Base-by-base conservation (phyloP, 2,888 invertebrate genomes). In the Tetranychus truncatus region DNA sequence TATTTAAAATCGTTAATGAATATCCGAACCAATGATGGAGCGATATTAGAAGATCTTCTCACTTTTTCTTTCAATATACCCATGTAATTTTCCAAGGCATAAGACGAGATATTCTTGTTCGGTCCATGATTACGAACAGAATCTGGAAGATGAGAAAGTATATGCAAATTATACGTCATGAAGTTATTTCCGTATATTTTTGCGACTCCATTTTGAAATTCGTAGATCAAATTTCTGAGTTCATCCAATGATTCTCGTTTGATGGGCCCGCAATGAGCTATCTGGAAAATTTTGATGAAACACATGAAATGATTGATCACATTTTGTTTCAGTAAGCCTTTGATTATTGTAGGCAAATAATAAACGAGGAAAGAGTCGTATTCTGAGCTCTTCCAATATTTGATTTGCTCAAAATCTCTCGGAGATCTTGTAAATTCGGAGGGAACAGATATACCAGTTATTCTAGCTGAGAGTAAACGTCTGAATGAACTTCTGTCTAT, bases 81-180 rank as follows among this genome's bases (percentile, higher is more conserved):
- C 72, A 72, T 72, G 9, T 34, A 45, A 34, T 72, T 72, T 45
- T 72, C 72, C n/a, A 72, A n/a, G 2, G 72, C 15, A 72, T 72
- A 72, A 15, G 72, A 34, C 0, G 34, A n/a, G 3, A 72, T 45
- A 15, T 72, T 18, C n/a, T 8, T n/a, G 9, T 9, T 21, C 9
- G 72, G 72, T 5, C 72, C 72, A 5, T 15, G 44, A 45, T 72
- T 24, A 21, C 9, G 18, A 9, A 72, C 72, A 21, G 34, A 34
- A n/a, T 45, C 44, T n/a, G 45, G 72, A 15, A 72, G 9, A 24
- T 72, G 72, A 4, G 44, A 18, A 8, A 72, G 24, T 15, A 72
- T 45, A n/a, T 72, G 72, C 8, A 72, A 24, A 72, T 72, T 72
- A 44, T 72, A 72, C 9, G 24, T 34, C 44, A 44, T 44, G n/a